Base-by-base conservation (phyloP, 2,888 invertebrate species). In the Hesperia comma region DNA sequence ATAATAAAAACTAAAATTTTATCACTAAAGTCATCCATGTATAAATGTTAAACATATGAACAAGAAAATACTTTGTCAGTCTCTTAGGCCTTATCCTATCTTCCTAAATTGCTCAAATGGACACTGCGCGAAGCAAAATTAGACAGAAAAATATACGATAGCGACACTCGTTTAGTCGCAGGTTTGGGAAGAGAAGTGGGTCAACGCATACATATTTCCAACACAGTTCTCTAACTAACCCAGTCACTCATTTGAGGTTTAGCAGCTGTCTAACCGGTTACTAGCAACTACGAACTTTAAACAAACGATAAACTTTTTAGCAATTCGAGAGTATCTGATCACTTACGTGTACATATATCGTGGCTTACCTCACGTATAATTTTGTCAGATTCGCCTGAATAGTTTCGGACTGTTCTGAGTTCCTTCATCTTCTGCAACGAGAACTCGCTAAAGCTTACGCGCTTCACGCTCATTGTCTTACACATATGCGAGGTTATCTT, bases 121-220 rank as follows among this genome's bases (percentile, higher is more conserved):
- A 51, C 37, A 37, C 5, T 26, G 15, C 33, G 57, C 41, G 46
- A 46, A 15, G 32, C 32, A 54, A 58, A 58, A 64, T 64, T 54
- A 60, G 58, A 53, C 49, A 49, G 40, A 58, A 64, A 64, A 63
- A 57, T 57, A 8, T 60, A 43, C 51, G 58, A 43, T 64, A 51
- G 58, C 64, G 41, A 54, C 64, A 64, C 53, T 54, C 58, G 37
- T 43, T 32, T 64, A 53, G 53, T 53, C 64, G 64, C 64, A 21
- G 63, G 17, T 26, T 32, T 57, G 63, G 32, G 17, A 54, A 17
- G 26, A n/a, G 51, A 64, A 64, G 58, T 64, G 53, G 64, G 64
- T 64, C 64, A 64, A 19, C 63, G 53, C 62, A 40, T 43, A 64
- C 64, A 64, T 64, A 64, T 64, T 54, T 58, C 58, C 58, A 41